These are phyloP conservation scores for Alentia gelatinosa DNA, from an alignment of 2,888 invertebrate genomes.

Conservation along the genomic window DNA sequence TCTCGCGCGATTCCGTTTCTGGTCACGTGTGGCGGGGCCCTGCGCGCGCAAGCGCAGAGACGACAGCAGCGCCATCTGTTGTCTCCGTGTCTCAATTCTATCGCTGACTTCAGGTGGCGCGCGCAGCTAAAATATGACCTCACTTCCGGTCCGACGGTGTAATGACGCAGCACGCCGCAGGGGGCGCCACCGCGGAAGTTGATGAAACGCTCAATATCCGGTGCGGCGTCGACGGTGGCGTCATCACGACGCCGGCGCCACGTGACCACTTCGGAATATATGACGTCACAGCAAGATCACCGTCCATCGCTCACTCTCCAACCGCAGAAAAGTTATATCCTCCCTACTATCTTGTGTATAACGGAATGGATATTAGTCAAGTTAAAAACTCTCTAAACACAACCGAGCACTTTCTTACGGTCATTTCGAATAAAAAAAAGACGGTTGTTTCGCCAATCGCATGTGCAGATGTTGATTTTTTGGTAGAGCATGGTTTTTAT, in stretches of 20 bases:
- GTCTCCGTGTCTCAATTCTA: not conserved
- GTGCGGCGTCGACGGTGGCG: not conserved
- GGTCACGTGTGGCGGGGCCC: not conserved
- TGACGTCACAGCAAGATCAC: no score
- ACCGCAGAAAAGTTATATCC: no score
- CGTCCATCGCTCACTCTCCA: no score
- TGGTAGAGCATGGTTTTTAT: no score
- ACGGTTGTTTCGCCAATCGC: no score
- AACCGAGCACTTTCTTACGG: no score
- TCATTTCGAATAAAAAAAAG: no score
- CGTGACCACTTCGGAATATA: no score
- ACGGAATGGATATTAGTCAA: no score
- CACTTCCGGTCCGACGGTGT: not conserved
- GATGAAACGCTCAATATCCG: constrained; percentile 1
- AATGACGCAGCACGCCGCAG: not conserved
- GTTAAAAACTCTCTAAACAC: no score
- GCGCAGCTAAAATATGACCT: not conserved
- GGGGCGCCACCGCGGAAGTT: not conserved
- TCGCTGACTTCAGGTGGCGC: not conserved
- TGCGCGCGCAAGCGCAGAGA: not conserved
- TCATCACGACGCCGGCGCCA: not conserved
- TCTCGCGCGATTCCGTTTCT: not conserved
- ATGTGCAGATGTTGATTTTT: no score
- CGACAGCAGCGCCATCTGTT: not conserved
- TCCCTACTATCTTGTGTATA: no score